Base-by-base conservation (phyloP, 2,113 vertebrate species). In the Perccottus glenii region DNA sequence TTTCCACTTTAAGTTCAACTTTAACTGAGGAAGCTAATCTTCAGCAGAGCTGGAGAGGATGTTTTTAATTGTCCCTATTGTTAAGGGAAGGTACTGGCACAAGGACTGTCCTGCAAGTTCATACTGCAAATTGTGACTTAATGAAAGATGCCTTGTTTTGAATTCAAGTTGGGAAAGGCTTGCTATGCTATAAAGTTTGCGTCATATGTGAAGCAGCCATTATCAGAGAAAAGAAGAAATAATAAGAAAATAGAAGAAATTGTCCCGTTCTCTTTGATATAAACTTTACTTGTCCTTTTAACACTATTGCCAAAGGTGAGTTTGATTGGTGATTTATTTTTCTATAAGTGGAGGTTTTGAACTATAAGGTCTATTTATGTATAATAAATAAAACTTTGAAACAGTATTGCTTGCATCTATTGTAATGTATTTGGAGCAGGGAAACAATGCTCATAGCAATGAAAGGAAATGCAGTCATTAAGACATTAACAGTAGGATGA, bases 1-100 rank as follows among this genome's bases (percentile, higher is more conserved):
- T 2, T 99, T 99, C 80, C 93, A 94, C 87, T 99, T 99, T 84
- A 99, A 99, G 85, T 99, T 99, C 72, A 92, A 94, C 88, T 96
- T 94, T 89, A 97, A 97, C 92, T 99, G 94, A 95, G 50, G n/a
- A 16, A 5, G 9, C 47, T 64, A 38, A 1, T 11, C 38, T 64
- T 53, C 47, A 48, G 73, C 67, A 38, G 27, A 36, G 57, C 53
- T 69, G 77, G 50, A 82, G 38, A 6, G 16, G 9, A 16, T 43
- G 10, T 50, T 58, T 10, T 0, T 64, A 10, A 42, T 55, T 68
- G 62, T 81, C 55, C 64, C 66, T 58, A 45, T 81, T 85, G 40
- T 48, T 80, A 75, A 80, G 59, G 79, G 77, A 73, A 73, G 45
- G 44, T 8, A 2, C 38, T 48, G 57, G 32, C 48, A 33, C 5